phyloP scores from a whole-genome alignment of 1,140 invertebrate genomes.

The Diachasmimorpha longicaudata region DNA sequence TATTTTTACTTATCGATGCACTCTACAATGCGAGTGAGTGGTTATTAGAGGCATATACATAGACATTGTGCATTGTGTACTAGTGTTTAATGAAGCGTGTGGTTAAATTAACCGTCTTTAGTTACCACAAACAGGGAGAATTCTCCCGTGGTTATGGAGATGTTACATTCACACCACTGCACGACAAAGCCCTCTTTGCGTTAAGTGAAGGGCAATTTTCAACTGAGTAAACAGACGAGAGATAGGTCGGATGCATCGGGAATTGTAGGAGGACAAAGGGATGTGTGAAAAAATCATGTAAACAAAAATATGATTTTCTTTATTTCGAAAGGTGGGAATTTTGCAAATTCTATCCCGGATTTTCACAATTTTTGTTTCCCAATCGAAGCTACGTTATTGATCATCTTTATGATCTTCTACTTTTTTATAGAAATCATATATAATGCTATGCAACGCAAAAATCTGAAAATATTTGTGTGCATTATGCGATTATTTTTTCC shows the following conservation, averaged over 20 bases:
- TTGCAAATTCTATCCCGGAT: too few relatives aligned
- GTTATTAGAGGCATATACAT: neutral
- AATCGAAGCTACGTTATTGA: too few relatives aligned
- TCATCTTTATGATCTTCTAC: too few relatives aligned
- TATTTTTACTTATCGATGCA: neutral
- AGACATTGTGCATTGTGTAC: neutral
- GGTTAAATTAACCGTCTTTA: slow-evolving; percentile 46
- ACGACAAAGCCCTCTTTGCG: slow-evolving; percentile 36
- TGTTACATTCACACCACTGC: slow-evolving; percentile 34
- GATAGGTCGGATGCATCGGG: neutral
- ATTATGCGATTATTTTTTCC: too few relatives aligned
- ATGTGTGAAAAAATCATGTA: neutral
- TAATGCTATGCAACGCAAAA: too few relatives aligned
- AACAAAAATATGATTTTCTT: neutral
- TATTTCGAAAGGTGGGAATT: too few relatives aligned
- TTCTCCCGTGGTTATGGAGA: slow-evolving; percentile 28
- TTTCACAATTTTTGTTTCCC: too few relatives aligned
- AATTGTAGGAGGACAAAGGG: neutral
- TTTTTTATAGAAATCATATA: too few relatives aligned
- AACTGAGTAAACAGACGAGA: slow-evolving; percentile 28
- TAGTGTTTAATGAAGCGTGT: slow-evolving; percentile 38
- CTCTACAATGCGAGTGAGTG: neutral
- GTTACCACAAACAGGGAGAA: slow-evolving; percentile 37
- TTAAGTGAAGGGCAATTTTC: slow-evolving; percentile 35
- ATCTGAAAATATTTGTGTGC: too few relatives aligned